These are phyloP conservation scores for Tenthredo scrophulariae DNA, from an alignment of 2,888 invertebrate species.

Conservation along the genomic window DNA sequence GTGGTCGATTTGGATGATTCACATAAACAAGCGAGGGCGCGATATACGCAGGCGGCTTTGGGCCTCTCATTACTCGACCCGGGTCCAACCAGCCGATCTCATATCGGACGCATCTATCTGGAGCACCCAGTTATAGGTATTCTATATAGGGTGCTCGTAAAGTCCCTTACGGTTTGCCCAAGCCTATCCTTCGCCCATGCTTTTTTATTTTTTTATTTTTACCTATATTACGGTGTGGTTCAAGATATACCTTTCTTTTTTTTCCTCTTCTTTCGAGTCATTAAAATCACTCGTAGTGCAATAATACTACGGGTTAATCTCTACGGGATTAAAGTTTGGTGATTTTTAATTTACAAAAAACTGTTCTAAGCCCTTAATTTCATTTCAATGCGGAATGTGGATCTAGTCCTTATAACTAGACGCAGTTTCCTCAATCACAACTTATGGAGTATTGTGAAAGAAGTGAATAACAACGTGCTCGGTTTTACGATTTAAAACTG, in stretches of 20 bases:
- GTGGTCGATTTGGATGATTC: constrained; percentile 60
- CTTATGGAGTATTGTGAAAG: background rate
- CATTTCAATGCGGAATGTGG: background rate
- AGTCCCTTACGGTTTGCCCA: constrained; percentile 42
- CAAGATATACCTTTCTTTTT: background rate
- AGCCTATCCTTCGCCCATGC: constrained; percentile 4
- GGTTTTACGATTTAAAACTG: background rate
- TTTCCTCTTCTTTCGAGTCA: background rate
- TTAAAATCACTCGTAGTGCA: background rate
- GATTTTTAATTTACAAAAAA: background rate
- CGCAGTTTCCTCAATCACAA: background rate
- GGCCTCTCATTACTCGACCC: constrained; percentile 63
- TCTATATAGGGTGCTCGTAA: constrained; percentile 52
- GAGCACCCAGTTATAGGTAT: constrained; percentile 63
- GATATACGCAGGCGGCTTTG: constrained; percentile 61
- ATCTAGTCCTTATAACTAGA: background rate
- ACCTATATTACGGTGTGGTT: background rate
- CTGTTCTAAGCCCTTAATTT: background rate
- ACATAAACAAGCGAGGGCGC: constrained; percentile 62
- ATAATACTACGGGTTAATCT: background rate
- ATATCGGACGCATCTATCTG: constrained; percentile 65
- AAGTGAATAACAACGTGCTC: background rate
- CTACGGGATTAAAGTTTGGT: background rate
- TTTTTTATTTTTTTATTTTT: background rate
- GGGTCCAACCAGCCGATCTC: constrained; percentile 60